Evolutionary conservation across 2,888 invertebrate genomes (phyloP).

Genomic region (Hypena proboscidalis): DNA sequence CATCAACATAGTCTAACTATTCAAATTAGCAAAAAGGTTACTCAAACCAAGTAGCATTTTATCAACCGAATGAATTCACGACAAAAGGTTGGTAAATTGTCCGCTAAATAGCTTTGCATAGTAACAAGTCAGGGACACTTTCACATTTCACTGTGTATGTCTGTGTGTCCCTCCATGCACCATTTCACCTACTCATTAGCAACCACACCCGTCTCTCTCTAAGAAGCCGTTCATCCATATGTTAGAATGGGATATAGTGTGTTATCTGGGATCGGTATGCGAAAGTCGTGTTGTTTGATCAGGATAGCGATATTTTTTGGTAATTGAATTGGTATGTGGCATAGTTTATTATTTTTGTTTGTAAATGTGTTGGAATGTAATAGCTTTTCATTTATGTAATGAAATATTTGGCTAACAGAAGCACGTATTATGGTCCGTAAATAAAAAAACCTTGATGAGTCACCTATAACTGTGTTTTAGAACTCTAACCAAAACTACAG

Average conservation of each 20-base stretch:
- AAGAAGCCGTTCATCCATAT: constrained; percentile 47
- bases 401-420: too few relatives aligned
- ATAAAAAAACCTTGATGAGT: too few relatives aligned
- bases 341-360: constrained; percentile 1
- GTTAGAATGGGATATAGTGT: constrained; percentile 49
- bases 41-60: neutral
- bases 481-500: too few relatives aligned
- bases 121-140: constrained; percentile 49
- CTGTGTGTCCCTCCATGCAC: constrained; percentile 47
- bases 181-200: constrained; percentile 71
- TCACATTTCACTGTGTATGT: constrained; percentile 58
- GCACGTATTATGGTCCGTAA: too few relatives aligned
- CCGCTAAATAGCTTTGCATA: constrained; percentile 26
- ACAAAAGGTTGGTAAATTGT: constrained; percentile 25
- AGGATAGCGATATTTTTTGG: constrained; percentile 36
- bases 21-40: neutral
- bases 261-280: constrained; percentile 63
- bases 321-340: constrained; percentile 26
- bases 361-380: too few relatives aligned
- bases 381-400: too few relatives aligned
- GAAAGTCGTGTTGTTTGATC: constrained; percentile 49
- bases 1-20: neutral
- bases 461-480: too few relatives aligned
- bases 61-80: neutral
- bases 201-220: constrained; percentile 53